These are phyloP conservation scores for Serilophus lunatus DNA, from an alignment of 2,113 vertebrate species.

Conservation along the genomic window DNA sequence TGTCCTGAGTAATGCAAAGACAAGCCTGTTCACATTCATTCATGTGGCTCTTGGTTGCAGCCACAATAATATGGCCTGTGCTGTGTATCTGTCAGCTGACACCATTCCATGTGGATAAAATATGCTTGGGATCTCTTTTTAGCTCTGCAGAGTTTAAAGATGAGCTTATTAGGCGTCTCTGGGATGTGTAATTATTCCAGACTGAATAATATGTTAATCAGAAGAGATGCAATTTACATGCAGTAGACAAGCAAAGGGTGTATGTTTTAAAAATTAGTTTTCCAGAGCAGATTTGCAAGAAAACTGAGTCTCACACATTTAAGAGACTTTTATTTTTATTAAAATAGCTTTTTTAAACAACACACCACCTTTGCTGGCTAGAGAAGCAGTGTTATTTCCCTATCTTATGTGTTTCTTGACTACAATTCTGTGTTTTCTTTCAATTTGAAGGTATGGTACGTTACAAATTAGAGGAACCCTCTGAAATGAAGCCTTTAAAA, in stretches of 20 bases:
- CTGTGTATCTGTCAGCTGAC: background rate
- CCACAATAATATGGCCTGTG: background rate
- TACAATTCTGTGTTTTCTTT: background rate
- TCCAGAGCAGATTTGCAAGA: background rate
- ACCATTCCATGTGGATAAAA: background rate
- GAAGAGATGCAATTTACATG: background rate
- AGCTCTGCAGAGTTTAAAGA: background rate
- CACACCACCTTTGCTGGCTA: background rate
- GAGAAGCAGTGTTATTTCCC: background rate
- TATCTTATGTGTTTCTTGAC: background rate
- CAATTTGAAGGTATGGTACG: background rate
- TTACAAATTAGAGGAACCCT: background rate
- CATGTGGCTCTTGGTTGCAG: background rate
- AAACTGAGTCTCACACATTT: background rate
- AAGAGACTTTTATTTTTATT: background rate
- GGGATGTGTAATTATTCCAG: background rate
- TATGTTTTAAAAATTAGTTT: background rate
- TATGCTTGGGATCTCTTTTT: background rate
- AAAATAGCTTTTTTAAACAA: background rate
- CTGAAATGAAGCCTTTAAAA: background rate
- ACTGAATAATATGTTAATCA: background rate
- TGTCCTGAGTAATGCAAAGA: background rate
- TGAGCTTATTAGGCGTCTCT: constrained; percentile 1
- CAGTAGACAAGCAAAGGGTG: background rate
- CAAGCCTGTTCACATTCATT: background rate